Percentiles rank a stretch among this genome's conserved stretches.
phyloP scores from a whole-genome alignment of 2,888 invertebrate species.

The Sesamia inferens region DNA sequence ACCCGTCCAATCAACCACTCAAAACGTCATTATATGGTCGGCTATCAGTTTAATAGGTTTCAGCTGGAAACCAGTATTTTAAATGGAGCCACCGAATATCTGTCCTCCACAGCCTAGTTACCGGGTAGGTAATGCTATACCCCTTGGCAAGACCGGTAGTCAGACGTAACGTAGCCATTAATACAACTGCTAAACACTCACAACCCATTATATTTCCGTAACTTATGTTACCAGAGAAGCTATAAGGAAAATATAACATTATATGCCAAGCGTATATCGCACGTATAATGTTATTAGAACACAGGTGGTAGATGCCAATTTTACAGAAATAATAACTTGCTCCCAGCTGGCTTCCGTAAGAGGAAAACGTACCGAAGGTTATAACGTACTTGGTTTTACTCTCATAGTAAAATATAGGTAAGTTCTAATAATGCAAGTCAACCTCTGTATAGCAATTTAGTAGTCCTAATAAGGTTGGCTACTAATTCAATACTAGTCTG shows the following conservation, averaged over 20 bases:
- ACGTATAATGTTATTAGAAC: constrained; percentile 47
- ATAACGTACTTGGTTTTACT: constrained; percentile 1
- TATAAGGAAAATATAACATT: constrained; percentile 33
- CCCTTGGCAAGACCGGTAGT: no score
- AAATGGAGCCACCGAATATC: no score
- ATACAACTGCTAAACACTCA: constrained; percentile 9
- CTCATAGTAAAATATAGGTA: not conserved
- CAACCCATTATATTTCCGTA: constrained; percentile 26
- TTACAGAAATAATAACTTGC: constrained; percentile 47
- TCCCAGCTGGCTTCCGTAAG: not conserved
- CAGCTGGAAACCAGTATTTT: no score
- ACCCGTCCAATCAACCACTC: no score
- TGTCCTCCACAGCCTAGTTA: no score
- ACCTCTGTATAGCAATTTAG: no score
- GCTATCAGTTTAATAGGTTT: no score
- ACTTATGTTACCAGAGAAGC: not conserved
- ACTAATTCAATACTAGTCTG: no score
- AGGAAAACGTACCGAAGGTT: not conserved
- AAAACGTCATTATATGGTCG: no score
- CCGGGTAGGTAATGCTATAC: no score
- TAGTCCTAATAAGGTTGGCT: no score
- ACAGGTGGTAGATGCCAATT: constrained; percentile 51
- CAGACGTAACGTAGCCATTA: not conserved
- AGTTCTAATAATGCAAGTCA: no score
- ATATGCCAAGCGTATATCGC: constrained; percentile 20